Percentiles rank a stretch among this genome's conserved stretches.
Conservation (phyloP, 2,113 vertebrate species). For the Hippolais icterina region DNA sequence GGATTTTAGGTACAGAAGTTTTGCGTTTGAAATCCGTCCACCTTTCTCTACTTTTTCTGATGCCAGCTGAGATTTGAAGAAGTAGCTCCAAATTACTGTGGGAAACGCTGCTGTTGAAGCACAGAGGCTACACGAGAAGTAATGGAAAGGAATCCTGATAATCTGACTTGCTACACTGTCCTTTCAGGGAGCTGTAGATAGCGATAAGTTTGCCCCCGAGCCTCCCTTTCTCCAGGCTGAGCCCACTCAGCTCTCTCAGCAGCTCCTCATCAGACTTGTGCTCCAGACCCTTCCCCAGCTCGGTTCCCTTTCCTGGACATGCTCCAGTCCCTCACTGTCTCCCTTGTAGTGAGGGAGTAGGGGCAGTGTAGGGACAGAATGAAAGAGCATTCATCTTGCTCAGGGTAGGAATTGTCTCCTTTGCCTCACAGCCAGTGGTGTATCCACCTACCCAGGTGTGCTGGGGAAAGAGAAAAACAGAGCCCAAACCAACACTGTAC, state of each 20-base stretch:
- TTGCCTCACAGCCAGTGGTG: not conserved
- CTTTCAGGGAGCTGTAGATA: not conserved
- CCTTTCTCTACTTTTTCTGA: not conserved
- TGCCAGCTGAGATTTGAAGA: not conserved
- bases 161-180: not conserved
- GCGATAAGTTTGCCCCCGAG: rapidly evolving
- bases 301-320: not conserved
- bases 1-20: not conserved
- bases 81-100: not conserved
- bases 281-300: not conserved
- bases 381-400: not conserved
- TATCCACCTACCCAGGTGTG: not conserved
- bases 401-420: not conserved
- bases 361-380: not conserved
- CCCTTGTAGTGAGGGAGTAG: too few relatives aligned
- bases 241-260: not conserved
- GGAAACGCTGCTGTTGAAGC: not conserved
- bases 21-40: not conserved
- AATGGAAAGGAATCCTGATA: not conserved
- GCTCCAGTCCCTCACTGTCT: not conserved
- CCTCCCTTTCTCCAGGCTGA: not conserved
- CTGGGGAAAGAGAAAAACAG: not conserved
- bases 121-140: not conserved
- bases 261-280: not conserved
- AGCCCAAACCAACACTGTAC: not conserved